Conservation (phyloP, 2,888 invertebrate species). For the Hemistola chrysoprasaria region DNA sequence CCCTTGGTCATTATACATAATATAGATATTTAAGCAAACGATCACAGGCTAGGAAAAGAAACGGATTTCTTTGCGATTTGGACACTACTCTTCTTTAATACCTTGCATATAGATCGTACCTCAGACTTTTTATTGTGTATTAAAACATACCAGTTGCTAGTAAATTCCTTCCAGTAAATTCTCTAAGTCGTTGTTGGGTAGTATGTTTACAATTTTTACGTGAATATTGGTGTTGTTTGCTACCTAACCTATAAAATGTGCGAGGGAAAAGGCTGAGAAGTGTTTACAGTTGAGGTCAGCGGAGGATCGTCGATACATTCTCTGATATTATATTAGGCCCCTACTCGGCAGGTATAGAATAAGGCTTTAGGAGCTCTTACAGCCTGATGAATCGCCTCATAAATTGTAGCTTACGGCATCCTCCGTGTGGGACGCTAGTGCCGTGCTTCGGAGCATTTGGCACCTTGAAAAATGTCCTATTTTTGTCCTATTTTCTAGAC, state of each 20-base stretch:
- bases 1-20: too few species aligned
- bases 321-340: constrained; percentile 34
- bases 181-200: background rate
- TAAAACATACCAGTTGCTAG: too few species aligned
- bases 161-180: background rate
- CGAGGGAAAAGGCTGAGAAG: constrained; percentile 6
- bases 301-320: constrained; percentile 35
- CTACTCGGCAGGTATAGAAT: constrained; percentile 38
- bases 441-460: constrained; percentile 42
- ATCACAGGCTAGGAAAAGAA: too few species aligned
- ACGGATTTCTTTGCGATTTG: too few species aligned
- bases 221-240: constrained; percentile 7
- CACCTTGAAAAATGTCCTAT: constrained; percentile 36
- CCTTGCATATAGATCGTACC: too few species aligned
- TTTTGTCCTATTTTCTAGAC: constrained; percentile 35
- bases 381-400: constrained; percentile 58
- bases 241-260: constrained; percentile 16
- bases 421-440: constrained; percentile 31
- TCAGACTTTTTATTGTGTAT: too few species aligned
- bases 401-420: constrained; percentile 53
- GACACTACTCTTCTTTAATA: too few species aligned
- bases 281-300: constrained; percentile 30
- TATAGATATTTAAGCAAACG: too few species aligned
- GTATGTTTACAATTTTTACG: constrained; percentile 6
- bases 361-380: constrained; percentile 42